Conservation (phyloP, 2,888 invertebrate species). For the Epirrhoe alternata region DNA sequence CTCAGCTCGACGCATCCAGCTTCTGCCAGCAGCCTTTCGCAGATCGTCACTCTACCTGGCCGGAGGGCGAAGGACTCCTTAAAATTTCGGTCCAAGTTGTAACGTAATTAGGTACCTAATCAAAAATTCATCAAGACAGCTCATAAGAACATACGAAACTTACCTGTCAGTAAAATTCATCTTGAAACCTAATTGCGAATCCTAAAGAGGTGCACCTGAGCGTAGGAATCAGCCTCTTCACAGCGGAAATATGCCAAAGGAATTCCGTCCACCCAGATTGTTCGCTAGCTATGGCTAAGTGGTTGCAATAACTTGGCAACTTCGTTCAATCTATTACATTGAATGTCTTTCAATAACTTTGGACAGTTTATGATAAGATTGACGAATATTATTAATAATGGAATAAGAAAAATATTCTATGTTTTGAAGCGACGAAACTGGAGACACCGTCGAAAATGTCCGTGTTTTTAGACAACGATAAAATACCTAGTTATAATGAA, state of each 20-base stretch:
- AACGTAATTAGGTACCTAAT: too few relatives aligned
- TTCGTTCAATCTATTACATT: constrained; percentile 4
- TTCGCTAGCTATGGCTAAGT: constrained; percentile 2
- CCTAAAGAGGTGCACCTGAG: background rate
- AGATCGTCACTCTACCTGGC: too few relatives aligned
- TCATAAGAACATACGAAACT: too few relatives aligned
- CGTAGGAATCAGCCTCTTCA: background rate
- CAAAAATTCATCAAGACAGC: too few relatives aligned
- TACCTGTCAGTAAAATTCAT: background rate
- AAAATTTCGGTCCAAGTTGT: too few relatives aligned
- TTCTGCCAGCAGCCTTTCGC: too few relatives aligned
- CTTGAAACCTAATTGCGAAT: background rate
- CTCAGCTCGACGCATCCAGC: too few relatives aligned
- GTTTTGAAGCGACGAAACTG: background rate
- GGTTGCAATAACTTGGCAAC: constrained; percentile 10
- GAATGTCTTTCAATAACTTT: constrained; percentile 6
- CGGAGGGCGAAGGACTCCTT: too few relatives aligned
- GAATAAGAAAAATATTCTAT: background rate
- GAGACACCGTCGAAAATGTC: too few relatives aligned
- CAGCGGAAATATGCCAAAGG: background rate
- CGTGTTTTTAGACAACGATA: too few relatives aligned
- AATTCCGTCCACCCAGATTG: constrained; percentile 6
- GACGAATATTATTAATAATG: background rate
- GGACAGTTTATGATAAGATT: background rate
- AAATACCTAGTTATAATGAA: too few relatives aligned